These are phyloP conservation scores for Julus scandinavius DNA, from an alignment of 2,888 invertebrate genomes.

Conservation along the genomic window DNA sequence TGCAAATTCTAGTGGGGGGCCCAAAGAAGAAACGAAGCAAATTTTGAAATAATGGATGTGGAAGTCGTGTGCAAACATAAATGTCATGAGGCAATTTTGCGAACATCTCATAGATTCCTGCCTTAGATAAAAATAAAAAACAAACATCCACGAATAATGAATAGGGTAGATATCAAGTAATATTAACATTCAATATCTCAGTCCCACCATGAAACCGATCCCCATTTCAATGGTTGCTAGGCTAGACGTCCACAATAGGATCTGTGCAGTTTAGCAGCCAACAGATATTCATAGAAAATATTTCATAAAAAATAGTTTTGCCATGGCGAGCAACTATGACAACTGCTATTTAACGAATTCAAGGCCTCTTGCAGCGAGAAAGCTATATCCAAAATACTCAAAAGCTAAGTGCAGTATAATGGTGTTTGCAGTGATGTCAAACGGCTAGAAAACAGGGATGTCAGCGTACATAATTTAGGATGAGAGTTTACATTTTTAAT, in stretches of 20 bases:
- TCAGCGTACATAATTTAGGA: neutral
- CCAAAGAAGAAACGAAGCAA: neutral
- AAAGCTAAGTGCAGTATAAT: neutral
- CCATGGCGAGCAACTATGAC: conserved; percentile 17
- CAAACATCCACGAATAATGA: neutral
- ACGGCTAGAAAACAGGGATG: neutral
- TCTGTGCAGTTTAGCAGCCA: neutral
- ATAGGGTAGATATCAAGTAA: neutral
- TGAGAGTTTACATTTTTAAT: conserved; percentile 2
- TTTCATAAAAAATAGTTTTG: neutral
- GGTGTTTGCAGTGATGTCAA: neutral
- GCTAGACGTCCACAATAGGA: neutral
- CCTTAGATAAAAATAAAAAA: neutral
- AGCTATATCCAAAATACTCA: conserved; percentile 1
- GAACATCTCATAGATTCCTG: neutral
- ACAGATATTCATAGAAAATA: neutral
- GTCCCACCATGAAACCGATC: neutral
- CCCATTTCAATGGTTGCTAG: conserved; percentile 17
- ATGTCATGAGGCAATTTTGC: neutral
- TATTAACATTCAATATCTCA: neutral
- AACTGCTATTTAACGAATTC: conserved; percentile 9
- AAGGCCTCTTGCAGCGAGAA: neutral
- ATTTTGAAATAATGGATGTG: neutral
- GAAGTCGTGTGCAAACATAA: neutral
- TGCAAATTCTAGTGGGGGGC: neutral